A percentile compares a stretch with the other conserved stretches of the same genome.
phyloP scores from a whole-genome alignment of 2,797 vertebrate species.

The Catostomus latipinnis region DNA sequence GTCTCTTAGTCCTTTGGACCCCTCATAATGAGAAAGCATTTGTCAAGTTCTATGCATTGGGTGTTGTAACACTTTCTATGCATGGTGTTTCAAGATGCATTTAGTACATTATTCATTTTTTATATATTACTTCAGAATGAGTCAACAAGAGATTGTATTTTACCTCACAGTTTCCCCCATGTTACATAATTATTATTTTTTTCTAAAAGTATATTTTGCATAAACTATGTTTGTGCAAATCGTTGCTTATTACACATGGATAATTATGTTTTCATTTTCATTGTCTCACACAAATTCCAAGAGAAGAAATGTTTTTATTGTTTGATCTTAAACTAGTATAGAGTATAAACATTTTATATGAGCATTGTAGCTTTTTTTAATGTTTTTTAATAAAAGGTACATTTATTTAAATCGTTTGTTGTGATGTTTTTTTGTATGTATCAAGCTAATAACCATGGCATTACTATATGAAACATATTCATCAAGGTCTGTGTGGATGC shows the following conservation, averaged over 20 bases:
- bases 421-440: background rate
- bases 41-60: conserved; percentile 68
- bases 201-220: conserved; percentile 58
- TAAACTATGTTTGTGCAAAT: conserved; percentile 68
- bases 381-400: conserved; percentile 68
- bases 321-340: conserved; percentile 65
- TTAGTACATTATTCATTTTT: conserved; percentile 60
- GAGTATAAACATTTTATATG: conserved; percentile 68
- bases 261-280: conserved; percentile 76
- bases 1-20: conserved; percentile 26
- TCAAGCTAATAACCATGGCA: background rate
- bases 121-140: conserved; percentile 26
- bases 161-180: conserved; percentile 66
- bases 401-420: conserved; percentile 1
- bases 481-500: background rate
- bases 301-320: conserved; percentile 34
- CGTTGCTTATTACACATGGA: conserved; percentile 47
- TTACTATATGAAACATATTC: background rate
- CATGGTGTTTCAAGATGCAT: conserved; percentile 60
- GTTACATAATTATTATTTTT: conserved; percentile 72
- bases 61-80: conserved; percentile 71
- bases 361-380: conserved; percentile 67
- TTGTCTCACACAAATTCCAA: conserved; percentile 48
- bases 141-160: conserved; percentile 51
- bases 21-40: conserved; percentile 73